Conservation (phyloP, 2,888 invertebrate species). For the Syrphus vitripennis region DNA sequence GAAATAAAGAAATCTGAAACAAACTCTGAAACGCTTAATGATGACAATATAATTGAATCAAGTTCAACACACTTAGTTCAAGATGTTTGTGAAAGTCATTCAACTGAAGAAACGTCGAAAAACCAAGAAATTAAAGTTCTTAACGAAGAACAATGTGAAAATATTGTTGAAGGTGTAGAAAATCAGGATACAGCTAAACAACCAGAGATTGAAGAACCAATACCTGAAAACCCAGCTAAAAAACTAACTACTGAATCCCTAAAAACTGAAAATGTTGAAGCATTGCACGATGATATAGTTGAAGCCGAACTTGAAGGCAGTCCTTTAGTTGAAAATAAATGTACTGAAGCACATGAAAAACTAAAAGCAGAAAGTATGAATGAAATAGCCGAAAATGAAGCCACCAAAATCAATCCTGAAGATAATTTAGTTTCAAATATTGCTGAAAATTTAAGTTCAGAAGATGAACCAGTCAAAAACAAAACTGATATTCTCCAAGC, state of each 20-base stretch:
- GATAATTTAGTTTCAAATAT: background rate
- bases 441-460: background rate
- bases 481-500: background rate
- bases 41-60: background rate
- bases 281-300: background rate
- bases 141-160: background rate
- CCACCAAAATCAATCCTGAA: background rate
- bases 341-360: background rate
- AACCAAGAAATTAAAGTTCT: background rate
- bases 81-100: background rate
- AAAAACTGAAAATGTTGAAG: background rate
- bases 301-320: background rate
- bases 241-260: background rate
- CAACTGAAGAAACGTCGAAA: background rate
- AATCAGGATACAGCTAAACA: background rate
- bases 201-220: background rate
- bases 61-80: background rate
- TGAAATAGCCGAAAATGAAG: background rate
- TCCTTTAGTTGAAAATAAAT: background rate
- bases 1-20: background rate
- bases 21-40: background rate
- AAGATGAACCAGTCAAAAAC: background rate
- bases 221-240: background rate
- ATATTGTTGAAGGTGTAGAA: background rate
- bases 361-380: background rate